Base-by-base conservation (phyloP, 2,797 vertebrate species). In the Pipistrellus nathusii region DNA sequence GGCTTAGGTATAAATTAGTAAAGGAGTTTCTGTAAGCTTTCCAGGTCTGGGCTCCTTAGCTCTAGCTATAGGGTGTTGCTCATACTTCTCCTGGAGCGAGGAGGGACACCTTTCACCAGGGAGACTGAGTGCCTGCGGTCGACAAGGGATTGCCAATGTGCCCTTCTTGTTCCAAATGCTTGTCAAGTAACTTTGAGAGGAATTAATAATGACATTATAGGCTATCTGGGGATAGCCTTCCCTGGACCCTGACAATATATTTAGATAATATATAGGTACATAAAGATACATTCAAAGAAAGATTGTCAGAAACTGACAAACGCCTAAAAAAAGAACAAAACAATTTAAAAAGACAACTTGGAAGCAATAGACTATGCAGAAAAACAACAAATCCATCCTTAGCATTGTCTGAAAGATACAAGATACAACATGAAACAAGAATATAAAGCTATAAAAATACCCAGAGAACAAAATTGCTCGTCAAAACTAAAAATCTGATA, bases 391-490 rank as follows among this genome's bases (percentile, higher is more conserved):
- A 69, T 3, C 9, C 23, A 41, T 41, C 76, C 30, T 80, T 85
- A 59, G 25, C 23, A 72, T 35, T 10, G 13, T 71, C n/a, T 84
- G 68, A 68, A 90, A 86, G 86, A 91, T 53, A 80, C 91, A 96
- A 92, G 20, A 32, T 53, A 46, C 21, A 88, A 68, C 27, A 48
- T 35, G 8, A 48, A 85, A 88, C 8, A 80, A 66, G 77, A 95
- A 46, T 12, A 64, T 8, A n/a, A 75, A 88, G 25, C n/a, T 68
- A 72, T 76, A 35, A 64, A 75, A 66, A 80, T 48, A 89, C 51
- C 46, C 51, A 87, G 41, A 66, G 6, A 94, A 88, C n/a, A 75
- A 86, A 80, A 82, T 32, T 9, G 27, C 25, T 94, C 53, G 35
- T 88, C 15, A 51, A 90, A 82, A 93, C 62, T 83, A 32, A 84